Percentiles rank a stretch among this genome's conserved stretches.
phyloP scores from a whole-genome alignment of 2,113 vertebrate genomes.

The Propithecus coquereli region DNA sequence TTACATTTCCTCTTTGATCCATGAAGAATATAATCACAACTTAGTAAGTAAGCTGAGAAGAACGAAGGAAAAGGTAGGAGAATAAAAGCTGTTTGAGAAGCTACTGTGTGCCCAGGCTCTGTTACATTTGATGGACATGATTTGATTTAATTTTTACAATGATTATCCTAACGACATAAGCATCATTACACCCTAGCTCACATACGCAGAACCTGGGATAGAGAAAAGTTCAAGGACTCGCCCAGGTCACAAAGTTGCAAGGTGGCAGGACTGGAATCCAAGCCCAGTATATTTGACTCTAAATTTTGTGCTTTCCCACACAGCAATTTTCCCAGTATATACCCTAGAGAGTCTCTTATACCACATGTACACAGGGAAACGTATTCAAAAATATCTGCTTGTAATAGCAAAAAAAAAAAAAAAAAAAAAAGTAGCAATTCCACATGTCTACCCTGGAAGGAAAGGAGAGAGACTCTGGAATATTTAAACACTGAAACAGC shows the following conservation, averaged over 20 bases:
- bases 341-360: background rate
- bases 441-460: background rate
- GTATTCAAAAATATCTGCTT: background rate
- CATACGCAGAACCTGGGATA: background rate
- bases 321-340: accelerated
- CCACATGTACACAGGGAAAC: background rate
- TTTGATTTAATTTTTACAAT: background rate
- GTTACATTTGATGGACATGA: background rate
- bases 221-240: background rate
- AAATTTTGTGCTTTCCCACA: background rate
- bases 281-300: background rate
- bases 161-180: background rate
- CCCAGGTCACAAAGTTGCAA: background rate
- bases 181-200: background rate
- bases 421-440: no score
- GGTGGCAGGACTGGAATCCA: no score
- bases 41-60: background rate
- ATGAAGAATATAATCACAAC: background rate
- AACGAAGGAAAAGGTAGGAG: background rate
- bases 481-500: background rate
- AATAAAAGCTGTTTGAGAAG: background rate
- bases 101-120: no score
- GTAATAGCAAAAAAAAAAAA: background rate
- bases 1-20: background rate
- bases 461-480: background rate